Conservation (phyloP, 2,888 invertebrate genomes). For the Eucriotettix oculatus region DNA sequence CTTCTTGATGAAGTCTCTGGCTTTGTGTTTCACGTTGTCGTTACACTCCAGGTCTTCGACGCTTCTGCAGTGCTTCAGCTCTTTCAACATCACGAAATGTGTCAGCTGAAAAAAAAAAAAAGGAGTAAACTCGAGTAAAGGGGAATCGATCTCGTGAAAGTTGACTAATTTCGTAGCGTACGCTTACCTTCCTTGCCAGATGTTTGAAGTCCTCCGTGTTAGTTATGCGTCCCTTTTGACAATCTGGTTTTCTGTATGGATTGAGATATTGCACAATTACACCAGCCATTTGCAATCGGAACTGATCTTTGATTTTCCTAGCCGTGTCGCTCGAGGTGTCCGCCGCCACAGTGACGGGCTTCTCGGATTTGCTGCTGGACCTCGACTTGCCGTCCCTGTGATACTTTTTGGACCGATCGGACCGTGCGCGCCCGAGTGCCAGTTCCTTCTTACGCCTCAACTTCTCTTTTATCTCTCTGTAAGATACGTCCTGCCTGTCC, state of each 20-base stretch:
- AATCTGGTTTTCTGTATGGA: conserved; percentile 73
- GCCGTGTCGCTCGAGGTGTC: conserved; percentile 35
- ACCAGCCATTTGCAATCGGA: conserved; percentile 48
- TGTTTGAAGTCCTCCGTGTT: conserved; percentile 88
- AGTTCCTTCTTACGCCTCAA: conserved; percentile 42
- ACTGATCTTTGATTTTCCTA: conserved; percentile 67
- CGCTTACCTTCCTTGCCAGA: conserved; percentile 69
- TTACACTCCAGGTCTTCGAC: conserved; percentile 75
- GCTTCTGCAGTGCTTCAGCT: conserved; percentile 76
- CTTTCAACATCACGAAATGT: conserved; percentile 89
- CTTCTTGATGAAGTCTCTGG: conserved; percentile 84
- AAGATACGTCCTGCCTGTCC: conserved; percentile 55
- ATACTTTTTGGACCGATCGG: conserved; percentile 5
- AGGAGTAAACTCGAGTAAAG: background rate
- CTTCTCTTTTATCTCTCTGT: conserved; percentile 66
- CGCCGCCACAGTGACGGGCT: conserved; percentile 28
- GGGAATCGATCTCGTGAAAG: no score
- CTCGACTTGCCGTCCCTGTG: conserved; percentile 5
- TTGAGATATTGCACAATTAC: conserved; percentile 76
- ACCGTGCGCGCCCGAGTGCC: conserved; percentile 7
- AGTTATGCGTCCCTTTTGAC: conserved; percentile 67
- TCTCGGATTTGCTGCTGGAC: conserved; percentile 12
- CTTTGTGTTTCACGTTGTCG: conserved; percentile 85
- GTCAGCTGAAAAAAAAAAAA: conserved; percentile 50
- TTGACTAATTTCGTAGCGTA: background rate